Percentiles rank a stretch among this genome's conserved stretches.
Conservation (phyloP, 1,140 invertebrate genomes). For the Hyles euphorbiae region DNA sequence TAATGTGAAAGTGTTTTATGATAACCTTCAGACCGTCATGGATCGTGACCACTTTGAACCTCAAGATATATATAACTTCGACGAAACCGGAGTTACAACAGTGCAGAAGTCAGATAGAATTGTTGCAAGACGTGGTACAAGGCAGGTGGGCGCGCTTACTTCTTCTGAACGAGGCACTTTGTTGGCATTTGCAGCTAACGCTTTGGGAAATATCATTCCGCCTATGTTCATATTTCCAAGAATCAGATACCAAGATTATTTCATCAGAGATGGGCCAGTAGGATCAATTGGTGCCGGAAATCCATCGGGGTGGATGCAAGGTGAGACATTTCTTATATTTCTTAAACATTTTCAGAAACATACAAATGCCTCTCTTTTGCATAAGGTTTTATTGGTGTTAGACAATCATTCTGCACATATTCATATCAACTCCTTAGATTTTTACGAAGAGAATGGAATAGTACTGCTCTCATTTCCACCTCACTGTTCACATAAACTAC, state of each 20-base stretch:
- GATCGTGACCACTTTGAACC: too few relatives aligned
- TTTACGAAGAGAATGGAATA: constrained; percentile 46
- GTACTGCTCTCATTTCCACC: constrained; percentile 60
- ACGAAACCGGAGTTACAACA: constrained; percentile 48
- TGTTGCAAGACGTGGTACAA: constrained; percentile 36
- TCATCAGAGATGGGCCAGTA: constrained; percentile 48
- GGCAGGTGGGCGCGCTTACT: constrained; percentile 14
- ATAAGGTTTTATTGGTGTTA: constrained; percentile 31
- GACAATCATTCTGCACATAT: constrained; percentile 35
- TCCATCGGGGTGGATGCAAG: constrained; percentile 48
- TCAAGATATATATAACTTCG: constrained; percentile 37
- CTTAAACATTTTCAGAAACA: constrained; percentile 55
- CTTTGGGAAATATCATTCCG: constrained; percentile 38
- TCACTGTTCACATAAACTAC: constrained; percentile 64
- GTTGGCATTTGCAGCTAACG: constrained; percentile 42
- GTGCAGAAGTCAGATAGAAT: constrained; percentile 41
- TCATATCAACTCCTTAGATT: constrained; percentile 40
- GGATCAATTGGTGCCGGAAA: constrained; percentile 24
- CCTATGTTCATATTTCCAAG: constrained; percentile 48
- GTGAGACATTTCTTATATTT: constrained; percentile 43
- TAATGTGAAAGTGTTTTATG: too few relatives aligned
- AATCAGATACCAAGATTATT: constrained; percentile 33
- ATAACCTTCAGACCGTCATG: too few relatives aligned
- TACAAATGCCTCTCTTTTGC: constrained; percentile 27
- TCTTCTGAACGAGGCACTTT: constrained; percentile 43